Conservation (phyloP, 2,113 vertebrate genomes). For the Miniopterus natalensis region DNA sequence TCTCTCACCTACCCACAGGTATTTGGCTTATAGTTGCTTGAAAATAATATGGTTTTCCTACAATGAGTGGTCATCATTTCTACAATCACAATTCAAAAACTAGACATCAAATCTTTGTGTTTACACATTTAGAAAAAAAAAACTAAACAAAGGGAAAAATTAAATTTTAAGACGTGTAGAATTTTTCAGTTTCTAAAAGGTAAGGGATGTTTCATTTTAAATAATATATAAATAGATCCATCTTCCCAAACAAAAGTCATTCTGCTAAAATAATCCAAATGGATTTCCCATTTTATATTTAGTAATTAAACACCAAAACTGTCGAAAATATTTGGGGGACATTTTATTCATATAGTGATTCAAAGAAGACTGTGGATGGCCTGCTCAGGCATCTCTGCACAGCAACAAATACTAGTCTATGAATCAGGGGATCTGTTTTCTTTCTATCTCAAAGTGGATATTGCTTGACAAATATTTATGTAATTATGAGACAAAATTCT, state of each 20-base stretch:
- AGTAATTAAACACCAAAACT: not conserved
- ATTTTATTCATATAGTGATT: not conserved
- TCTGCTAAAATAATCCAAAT: not conserved
- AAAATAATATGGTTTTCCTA: not conserved
- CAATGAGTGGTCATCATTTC: not conserved
- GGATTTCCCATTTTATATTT: not conserved
- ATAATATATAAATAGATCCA: not conserved
- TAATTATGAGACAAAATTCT: constrained; percentile 11
- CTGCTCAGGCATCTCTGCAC: not conserved
- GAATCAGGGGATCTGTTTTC: not conserved
- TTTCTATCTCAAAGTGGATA: constrained; percentile 36
- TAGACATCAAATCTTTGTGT: not conserved
- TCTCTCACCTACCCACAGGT: not conserved
- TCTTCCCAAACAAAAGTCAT: not conserved
- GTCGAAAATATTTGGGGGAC: not conserved
- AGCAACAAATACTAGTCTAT: not conserved
- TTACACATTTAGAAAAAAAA: constrained; percentile 24
- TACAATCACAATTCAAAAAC: not conserved
- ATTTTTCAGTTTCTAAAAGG: not conserved
- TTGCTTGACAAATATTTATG: not conserved
- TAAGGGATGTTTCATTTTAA: not conserved
- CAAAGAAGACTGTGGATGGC: not conserved
- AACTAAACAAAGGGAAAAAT: not conserved
- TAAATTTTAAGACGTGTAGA: not conserved
- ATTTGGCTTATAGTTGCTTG: not conserved